A percentile compares a stretch with the other conserved stretches of the same genome.
Evolutionary conservation across 2,113 vertebrate genomes (phyloP).

Genomic region (Edolisoma coerulescens): DNA sequence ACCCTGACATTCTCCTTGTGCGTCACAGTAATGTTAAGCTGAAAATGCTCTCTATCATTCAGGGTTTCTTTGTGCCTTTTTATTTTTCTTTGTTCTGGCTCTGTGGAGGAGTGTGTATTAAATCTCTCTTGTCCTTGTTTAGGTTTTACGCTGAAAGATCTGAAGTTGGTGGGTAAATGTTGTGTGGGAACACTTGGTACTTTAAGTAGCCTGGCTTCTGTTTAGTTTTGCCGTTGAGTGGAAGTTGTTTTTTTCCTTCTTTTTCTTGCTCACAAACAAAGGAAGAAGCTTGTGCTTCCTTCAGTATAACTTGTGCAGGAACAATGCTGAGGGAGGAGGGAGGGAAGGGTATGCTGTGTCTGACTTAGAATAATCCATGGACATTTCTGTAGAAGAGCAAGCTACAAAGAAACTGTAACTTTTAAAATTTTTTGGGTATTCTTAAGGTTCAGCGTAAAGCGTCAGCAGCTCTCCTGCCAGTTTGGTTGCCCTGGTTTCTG

Average conservation of each 20-base stretch:
- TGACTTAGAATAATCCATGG: background rate
- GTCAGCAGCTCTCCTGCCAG: background rate
- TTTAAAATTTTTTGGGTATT: background rate
- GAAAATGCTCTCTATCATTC: background rate
- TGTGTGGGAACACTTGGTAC: slow-evolving; percentile 66
- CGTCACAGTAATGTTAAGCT: background rate
- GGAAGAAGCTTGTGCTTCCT: slow-evolving; percentile 65
- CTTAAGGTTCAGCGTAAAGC: background rate
- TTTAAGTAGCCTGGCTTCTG: slow-evolving; percentile 52
- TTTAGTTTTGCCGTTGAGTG: slow-evolving; percentile 56
- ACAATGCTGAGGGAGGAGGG: slow-evolving; percentile 22
- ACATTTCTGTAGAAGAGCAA: background rate
- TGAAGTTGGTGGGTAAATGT: slow-evolving; percentile 73
- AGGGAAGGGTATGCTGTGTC: slow-evolving; percentile 8
- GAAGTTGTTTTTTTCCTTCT: slow-evolving; percentile 53
- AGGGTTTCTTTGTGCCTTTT: background rate
- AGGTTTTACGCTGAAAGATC: slow-evolving; percentile 34
- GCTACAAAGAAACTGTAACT: background rate
- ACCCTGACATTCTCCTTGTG: slow-evolving; percentile 39
- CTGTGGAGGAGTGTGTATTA: slow-evolving; percentile 24
- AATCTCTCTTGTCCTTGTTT: slow-evolving; percentile 41
- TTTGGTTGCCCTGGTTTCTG: slow-evolving; percentile 27
- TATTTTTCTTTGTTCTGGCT: background rate
- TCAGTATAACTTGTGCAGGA: slow-evolving; percentile 35
- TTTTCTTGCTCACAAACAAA: slow-evolving; percentile 73